These are phyloP conservation scores for Toxonevra muliebris DNA, from an alignment of 2,888 invertebrate species.

Conservation along the genomic window DNA sequence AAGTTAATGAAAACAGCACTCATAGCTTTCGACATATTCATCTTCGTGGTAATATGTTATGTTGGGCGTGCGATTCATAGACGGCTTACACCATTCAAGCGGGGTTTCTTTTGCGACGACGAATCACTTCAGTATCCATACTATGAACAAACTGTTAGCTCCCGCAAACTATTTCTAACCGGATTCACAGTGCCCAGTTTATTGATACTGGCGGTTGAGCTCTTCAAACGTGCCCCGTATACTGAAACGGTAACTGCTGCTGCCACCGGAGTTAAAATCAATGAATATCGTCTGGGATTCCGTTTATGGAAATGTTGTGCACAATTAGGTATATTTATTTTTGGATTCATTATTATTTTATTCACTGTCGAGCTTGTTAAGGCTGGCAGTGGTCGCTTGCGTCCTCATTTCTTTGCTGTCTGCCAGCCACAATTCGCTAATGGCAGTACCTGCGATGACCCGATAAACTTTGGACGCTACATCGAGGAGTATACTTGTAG, in stretches of 20 bases:
- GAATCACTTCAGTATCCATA: slow-evolving; percentile 55
- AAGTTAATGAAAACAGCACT: slow-evolving; percentile 41
- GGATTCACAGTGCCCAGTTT: slow-evolving; percentile 47
- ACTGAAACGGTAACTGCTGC: slow-evolving; percentile 32
- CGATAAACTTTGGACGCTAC: slow-evolving; percentile 72
- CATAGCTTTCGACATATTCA: slow-evolving; percentile 52
- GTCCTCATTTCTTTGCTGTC: slow-evolving; percentile 66
- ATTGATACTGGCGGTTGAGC: slow-evolving; percentile 53
- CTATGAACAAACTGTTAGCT: slow-evolving; percentile 48
- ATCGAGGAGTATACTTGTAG: slow-evolving; percentile 78
- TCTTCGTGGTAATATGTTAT: slow-evolving; percentile 50
- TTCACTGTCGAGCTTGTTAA: slow-evolving; percentile 52
- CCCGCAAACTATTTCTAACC: slow-evolving; percentile 42
- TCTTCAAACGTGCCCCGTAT: slow-evolving; percentile 43
- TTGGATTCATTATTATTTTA: slow-evolving; percentile 52
- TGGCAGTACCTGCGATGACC: slow-evolving; percentile 68
- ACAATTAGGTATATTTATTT: slow-evolving; percentile 53
- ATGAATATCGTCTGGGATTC: slow-evolving; percentile 40
- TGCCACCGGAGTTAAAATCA: slow-evolving; percentile 25
- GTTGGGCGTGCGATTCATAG: slow-evolving; percentile 45
- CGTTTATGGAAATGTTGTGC: slow-evolving; percentile 51
- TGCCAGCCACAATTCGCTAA: slow-evolving; percentile 78
- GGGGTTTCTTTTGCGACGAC: slow-evolving; percentile 59
- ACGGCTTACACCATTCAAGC: slow-evolving; percentile 50
- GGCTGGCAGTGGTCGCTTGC: slow-evolving; percentile 50